Conservation (phyloP, 2,797 vertebrate species). For the Helicolenus hilgendorfi region DNA sequence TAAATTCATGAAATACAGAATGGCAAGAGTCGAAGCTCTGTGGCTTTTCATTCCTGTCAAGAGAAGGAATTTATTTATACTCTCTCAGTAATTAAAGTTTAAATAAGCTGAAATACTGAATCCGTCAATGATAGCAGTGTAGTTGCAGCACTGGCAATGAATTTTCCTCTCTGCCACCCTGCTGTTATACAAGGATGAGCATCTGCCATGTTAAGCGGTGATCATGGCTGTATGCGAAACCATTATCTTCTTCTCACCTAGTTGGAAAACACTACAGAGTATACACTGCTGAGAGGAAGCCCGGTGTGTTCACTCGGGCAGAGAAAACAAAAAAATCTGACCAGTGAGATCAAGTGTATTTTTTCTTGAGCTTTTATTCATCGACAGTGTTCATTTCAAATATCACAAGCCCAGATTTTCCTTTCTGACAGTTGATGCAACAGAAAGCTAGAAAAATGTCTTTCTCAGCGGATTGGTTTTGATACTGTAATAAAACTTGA, state of each 20-base stretch:
- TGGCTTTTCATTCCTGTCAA: neutral
- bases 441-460: neutral
- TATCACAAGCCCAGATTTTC: constrained; percentile 12
- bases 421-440: neutral
- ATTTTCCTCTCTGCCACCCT: neutral
- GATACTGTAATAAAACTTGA: constrained; percentile 24
- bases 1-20: neutral
- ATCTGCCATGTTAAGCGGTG: constrained; percentile 9
- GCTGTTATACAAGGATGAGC: neutral
- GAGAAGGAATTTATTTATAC: neutral
- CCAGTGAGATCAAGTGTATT: constrained; percentile 11
- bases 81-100: neutral
- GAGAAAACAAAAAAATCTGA: neutral
- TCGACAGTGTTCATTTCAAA: neutral
- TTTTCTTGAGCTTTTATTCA: constrained; percentile 15
- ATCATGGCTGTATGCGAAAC: constrained; percentile 1
- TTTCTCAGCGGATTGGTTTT: neutral
- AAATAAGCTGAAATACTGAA: neutral
- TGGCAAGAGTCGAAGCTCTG: neutral
- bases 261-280: neutral
- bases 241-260: constrained; percentile 1
- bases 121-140: neutral
- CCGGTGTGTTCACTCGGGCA: neutral
- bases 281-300: neutral
- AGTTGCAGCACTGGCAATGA: neutral